Conservation (phyloP, 2,113 vertebrate species). For the Boleophthalmus pectinirostris region DNA sequence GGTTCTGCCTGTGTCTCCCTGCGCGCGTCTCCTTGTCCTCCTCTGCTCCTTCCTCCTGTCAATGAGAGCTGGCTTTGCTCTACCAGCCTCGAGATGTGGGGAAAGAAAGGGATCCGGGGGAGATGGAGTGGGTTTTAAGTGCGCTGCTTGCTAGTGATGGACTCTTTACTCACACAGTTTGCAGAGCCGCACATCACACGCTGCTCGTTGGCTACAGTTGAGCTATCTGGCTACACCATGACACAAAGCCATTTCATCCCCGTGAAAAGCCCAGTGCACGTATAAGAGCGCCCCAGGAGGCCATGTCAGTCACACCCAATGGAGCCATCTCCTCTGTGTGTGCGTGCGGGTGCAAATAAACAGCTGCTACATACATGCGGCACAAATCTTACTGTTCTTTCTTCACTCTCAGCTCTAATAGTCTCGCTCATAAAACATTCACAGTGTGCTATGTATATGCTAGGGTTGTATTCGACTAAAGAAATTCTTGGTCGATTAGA, state of each 20-base stretch:
- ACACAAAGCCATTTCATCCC: slow-evolving; percentile 6
- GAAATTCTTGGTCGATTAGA: no score
- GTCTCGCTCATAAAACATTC: slow-evolving; percentile 1
- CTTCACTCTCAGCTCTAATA: background rate
- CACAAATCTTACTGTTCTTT: background rate
- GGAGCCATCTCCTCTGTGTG: background rate
- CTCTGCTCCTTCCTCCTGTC: slow-evolving; percentile 4
- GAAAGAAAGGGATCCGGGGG: background rate
- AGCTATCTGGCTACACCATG: background rate
- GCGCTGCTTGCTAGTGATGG: background rate
- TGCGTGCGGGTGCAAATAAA: background rate
- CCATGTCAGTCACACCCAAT: slow-evolving; percentile 3
- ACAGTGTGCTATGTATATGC: background rate
- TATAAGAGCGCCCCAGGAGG: background rate
- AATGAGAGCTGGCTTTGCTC: background rate
- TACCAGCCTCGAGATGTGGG: background rate
- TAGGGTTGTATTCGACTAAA: no score
- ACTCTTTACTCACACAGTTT: slow-evolving; percentile 7
- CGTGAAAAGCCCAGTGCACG: background rate
- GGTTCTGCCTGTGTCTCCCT: background rate
- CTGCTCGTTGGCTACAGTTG: background rate
- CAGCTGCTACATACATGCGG: background rate
- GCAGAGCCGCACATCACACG: background rate
- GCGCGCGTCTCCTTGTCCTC: background rate
- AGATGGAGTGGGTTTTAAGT: slow-evolving; percentile 6